phyloP scores from a whole-genome alignment of 1,140 invertebrate species.

The Nephila pilipes region DNA sequence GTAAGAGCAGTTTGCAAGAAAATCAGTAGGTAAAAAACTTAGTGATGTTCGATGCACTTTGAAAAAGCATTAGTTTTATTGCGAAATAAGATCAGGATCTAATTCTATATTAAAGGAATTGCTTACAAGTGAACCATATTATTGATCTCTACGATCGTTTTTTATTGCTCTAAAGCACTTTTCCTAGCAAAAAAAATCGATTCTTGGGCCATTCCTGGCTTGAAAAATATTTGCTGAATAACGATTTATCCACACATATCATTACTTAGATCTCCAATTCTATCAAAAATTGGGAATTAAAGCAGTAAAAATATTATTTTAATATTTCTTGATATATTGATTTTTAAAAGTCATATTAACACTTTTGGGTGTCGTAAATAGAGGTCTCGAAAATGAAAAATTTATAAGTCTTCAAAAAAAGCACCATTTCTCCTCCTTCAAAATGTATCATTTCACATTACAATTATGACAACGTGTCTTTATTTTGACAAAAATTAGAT shows the following conservation, averaged over 20 bases:
- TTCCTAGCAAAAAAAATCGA: background rate
- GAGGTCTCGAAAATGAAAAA: no score
- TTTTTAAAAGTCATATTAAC: no score
- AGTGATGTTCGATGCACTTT: background rate
- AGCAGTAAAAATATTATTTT: no score
- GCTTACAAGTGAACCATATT: background rate
- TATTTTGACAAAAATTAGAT: no score
- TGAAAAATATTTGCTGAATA: background rate
- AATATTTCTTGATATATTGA: no score
- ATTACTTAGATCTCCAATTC: no score
- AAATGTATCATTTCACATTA: no score
- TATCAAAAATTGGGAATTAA: no score
- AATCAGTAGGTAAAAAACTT: background rate
- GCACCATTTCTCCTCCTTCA: no score
- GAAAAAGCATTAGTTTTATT: conserved; percentile 25
- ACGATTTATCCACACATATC: background rate
- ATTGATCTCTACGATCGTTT: background rate
- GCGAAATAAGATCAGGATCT: background rate
- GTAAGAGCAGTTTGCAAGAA: background rate
- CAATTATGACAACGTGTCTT: no score
- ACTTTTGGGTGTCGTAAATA: no score
- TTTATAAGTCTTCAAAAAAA: no score
- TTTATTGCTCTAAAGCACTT: background rate
- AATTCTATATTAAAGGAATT: conserved; percentile 4
- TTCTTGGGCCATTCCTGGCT: background rate